These are phyloP conservation scores for Oryzias sinensis DNA, from an alignment of 2,797 vertebrate genomes.

Conservation along the genomic window DNA sequence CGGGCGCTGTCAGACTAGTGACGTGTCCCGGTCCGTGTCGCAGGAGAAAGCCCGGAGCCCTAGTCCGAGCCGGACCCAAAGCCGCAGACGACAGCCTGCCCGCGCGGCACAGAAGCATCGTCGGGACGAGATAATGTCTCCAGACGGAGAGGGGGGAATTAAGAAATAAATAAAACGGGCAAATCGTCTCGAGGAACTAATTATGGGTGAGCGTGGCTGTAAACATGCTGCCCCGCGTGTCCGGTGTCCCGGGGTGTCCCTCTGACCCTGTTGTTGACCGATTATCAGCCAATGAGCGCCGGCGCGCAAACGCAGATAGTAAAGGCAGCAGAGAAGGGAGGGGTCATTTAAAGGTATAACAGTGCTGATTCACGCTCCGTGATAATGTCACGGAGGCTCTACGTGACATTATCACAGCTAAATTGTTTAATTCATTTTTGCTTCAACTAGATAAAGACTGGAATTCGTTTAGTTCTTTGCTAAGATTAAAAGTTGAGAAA, in stretches of 20 bases:
- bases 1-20: conserved; percentile 39
- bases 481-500: too few relatives aligned
- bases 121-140: conserved; percentile 7
- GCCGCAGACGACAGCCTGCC: conserved; percentile 35
- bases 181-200: neutral
- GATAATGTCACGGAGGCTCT: neutral
- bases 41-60: conserved; percentile 28
- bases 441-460: too few relatives aligned
- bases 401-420: neutral
- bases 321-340: conserved; percentile 22
- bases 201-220: conserved; percentile 2
- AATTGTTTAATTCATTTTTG: too few relatives aligned
- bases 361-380: conserved; percentile 6
- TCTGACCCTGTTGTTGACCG: conserved; percentile 27
- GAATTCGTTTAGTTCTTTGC: too few relatives aligned
- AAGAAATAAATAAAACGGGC: neutral
- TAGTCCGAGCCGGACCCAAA: conserved; percentile 34
- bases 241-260: conserved; percentile 19
- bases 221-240: conserved; percentile 52
- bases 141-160: neutral
- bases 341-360: conserved; percentile 67
- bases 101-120: conserved; percentile 55
- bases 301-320: conserved; percentile 61
- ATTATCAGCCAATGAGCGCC: conserved; percentile 63
- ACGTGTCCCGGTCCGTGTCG: conserved; percentile 29